Base-by-base conservation (phyloP, 2,888 invertebrate genomes). In the Malachius bipustulatus region DNA sequence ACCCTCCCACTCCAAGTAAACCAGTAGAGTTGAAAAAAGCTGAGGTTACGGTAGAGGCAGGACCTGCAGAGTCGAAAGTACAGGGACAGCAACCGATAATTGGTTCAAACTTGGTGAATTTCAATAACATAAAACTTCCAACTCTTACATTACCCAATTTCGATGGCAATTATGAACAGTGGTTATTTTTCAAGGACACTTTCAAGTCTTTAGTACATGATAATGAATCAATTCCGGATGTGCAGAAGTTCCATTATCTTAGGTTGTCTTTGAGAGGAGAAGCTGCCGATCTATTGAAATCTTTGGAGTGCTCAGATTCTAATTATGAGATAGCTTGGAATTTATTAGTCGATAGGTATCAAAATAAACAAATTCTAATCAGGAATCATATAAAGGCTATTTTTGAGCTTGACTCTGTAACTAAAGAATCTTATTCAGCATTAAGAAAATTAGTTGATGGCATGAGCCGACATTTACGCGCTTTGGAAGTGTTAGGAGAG, bases 301-400 rank as follows among this genome's bases (percentile, higher is more conserved):
- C 36, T 6, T 31, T 36, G 3, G 19, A 31, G 13, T 14, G 16
- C 2, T 26, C 36, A 1, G 24, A 30, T 2, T 30, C 16, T 3
- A 36, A 36, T 14, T 36, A 36, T n/a, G 3, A 26, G 3, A 30
- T 35, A 10, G 30, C 28, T 4, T 34, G 35, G 31, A 31, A 35
- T 32, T 16, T 31, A n/a, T 16, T 26, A 2, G 6, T 13, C 2
- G 31, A 36, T 14, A 3, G 36, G 2, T 36, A 31, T 13, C 19
- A 36, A 1, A 31, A 36, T n/a, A 30, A 16, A 32, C 30, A 8
- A 12, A n/a, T 16, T 2, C 30, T 36, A 1, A 31, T 31, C 12
- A 9, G 31, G 8, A 19, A 12, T 1, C 32, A 36, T 8, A 32
- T 32, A 12, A 36, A 36, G 10, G 35, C 35, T 1, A 29, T 35